A percentile compares a stretch with the other conserved stretches of the same genome.
Evolutionary conservation across 2,797 vertebrate genomes (phyloP).

Genomic region (Agapornis canus): DNA sequence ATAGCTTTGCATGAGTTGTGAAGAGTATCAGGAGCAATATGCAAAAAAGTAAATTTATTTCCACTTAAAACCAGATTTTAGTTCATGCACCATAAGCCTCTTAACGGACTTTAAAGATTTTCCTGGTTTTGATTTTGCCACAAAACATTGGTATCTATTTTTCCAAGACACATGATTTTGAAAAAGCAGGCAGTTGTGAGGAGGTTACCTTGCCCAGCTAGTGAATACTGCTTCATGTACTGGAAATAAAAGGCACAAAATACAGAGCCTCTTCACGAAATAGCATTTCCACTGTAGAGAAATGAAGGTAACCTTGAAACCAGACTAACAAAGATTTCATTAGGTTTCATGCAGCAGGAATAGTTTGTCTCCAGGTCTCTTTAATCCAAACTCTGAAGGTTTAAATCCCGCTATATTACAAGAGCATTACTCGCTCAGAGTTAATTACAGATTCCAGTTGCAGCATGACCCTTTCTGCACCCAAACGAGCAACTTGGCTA

Average conservation of each 20-base stretch:
- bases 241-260: background rate
- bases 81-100: background rate
- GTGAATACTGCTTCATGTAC: background rate
- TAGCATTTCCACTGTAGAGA: background rate
- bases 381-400: background rate
- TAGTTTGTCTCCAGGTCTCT: background rate
- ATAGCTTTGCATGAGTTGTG: background rate
- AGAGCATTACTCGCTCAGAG: background rate
- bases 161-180: background rate
- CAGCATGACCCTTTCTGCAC: background rate
- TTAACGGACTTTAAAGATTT: background rate
- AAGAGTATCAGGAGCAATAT: background rate
- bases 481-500: background rate
- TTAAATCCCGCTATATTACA: conserved; percentile 2
- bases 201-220: background rate
- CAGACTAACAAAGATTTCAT: background rate
- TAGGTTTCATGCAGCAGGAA: background rate
- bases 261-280: background rate
- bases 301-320: background rate
- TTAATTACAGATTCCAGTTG: background rate
- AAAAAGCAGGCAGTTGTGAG: background rate
- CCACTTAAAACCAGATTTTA: background rate
- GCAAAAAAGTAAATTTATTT: conserved; percentile 12
- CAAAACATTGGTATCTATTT: background rate
- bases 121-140: background rate